Percentiles rank a stretch among this genome's conserved stretches.
Conservation (phyloP, 2,888 invertebrate genomes). For the Zelleria hepariella region DNA sequence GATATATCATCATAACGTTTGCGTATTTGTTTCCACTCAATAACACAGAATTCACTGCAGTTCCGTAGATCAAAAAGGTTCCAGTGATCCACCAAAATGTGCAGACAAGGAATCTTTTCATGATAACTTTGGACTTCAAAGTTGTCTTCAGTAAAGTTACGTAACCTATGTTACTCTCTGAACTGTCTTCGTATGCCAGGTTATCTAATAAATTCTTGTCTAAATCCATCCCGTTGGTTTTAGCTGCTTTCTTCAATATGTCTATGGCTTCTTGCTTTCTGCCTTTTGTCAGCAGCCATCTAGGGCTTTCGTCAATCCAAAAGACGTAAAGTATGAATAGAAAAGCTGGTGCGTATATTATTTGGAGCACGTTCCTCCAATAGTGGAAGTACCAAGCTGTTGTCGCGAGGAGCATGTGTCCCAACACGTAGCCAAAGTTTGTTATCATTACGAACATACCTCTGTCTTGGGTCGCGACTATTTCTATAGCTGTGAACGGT, state of each 20-base stretch:
- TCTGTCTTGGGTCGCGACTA: conserved; percentile 70
- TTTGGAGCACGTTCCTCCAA: conserved; percentile 73
- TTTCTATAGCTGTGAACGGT: conserved; percentile 66
- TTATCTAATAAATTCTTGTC: conserved; percentile 6
- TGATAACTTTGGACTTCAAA: conserved; percentile 36
- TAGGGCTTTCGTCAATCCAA: conserved; percentile 74
- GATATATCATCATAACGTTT: conserved; percentile 73
- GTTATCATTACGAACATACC: conserved; percentile 67
- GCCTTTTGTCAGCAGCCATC: conserved; percentile 77
- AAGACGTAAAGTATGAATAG: conserved; percentile 72
- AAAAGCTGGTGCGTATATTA: conserved; percentile 75
- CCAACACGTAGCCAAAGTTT: conserved; percentile 67
- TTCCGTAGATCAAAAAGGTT: conserved; percentile 77
- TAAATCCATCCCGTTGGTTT: conserved; percentile 16
- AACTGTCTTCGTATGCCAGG: conserved; percentile 1
- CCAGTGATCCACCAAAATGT: conserved; percentile 52
- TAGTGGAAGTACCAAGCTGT: conserved; percentile 72
- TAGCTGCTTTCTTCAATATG: conserved; percentile 68
- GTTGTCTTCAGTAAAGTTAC: conserved; percentile 26
- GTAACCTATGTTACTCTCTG: not conserved
- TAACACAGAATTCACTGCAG: conserved; percentile 76
- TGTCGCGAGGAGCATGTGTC: conserved; percentile 72
- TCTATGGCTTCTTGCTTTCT: conserved; percentile 68
- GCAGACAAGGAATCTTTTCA: conserved; percentile 48
- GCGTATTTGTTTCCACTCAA: conserved; percentile 76